phyloP scores from a whole-genome alignment of 2,888 invertebrate species.

The Diarsia dahlii region DNA sequence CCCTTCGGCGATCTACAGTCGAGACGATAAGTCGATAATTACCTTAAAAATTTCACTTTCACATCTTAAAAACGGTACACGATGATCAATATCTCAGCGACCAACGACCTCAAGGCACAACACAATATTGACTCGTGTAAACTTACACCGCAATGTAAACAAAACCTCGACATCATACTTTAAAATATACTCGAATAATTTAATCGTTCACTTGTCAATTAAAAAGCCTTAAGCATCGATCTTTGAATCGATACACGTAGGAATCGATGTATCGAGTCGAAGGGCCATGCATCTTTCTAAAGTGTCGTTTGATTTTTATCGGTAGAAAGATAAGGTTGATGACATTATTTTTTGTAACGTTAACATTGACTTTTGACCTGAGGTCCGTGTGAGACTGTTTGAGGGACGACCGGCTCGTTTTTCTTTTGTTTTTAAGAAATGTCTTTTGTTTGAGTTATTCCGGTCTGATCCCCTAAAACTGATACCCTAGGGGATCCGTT shows the following conservation, averaged over 20 bases:
- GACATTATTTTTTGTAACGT: slow-evolving; percentile 75
- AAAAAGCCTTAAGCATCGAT: slow-evolving; percentile 79
- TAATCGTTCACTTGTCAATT: slow-evolving; percentile 79
- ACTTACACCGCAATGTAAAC: slow-evolving; percentile 57
- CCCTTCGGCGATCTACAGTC: background rate
- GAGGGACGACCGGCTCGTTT: slow-evolving; percentile 35
- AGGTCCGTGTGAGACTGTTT: slow-evolving; percentile 57
- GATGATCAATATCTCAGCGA: slow-evolving; percentile 23
- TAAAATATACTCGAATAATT: slow-evolving; percentile 64
- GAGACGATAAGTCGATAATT: background rate
- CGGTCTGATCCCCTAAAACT: too few relatives aligned
- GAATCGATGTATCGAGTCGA: slow-evolving; percentile 78
- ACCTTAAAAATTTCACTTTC: slow-evolving; percentile 26
- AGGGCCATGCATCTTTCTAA: slow-evolving; percentile 80
- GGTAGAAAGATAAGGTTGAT: slow-evolving; percentile 73
- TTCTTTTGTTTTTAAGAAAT: slow-evolving; percentile 32
- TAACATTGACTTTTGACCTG: slow-evolving; percentile 72
- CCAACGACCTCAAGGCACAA: slow-evolving; percentile 19
- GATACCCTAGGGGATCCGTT: too few relatives aligned
- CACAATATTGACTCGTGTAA: slow-evolving; percentile 52
- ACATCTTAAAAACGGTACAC: slow-evolving; percentile 27
- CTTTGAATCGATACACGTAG: slow-evolving; percentile 77
- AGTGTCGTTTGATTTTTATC: slow-evolving; percentile 84
- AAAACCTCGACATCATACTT: slow-evolving; percentile 57
- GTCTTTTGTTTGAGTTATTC: slow-evolving; percentile 17